A percentile compares a stretch with the other conserved stretches of the same genome.
phyloP scores from a whole-genome alignment of 2,797 vertebrate species.

The Melopsittacus undulatus region DNA sequence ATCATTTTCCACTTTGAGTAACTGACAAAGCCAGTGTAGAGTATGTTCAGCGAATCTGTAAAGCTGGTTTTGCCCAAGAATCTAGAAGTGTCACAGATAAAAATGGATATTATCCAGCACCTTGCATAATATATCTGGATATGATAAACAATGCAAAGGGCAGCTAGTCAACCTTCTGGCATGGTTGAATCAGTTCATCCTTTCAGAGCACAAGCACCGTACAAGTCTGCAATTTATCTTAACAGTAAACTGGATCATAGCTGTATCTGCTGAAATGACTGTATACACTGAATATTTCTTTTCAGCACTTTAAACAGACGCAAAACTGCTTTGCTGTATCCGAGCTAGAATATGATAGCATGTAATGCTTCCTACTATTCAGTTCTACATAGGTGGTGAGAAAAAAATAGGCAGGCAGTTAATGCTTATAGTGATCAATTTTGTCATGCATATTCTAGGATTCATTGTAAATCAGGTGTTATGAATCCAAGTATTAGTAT shows the following conservation, averaged over 20 bases:
- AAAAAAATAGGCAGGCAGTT: background rate
- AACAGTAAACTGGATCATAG: background rate
- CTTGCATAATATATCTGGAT: background rate
- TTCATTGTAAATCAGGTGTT: background rate
- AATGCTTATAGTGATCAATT: background rate
- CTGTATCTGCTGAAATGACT: background rate
- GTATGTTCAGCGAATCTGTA: constrained; percentile 8
- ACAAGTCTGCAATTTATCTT: background rate
- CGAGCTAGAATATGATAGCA: background rate
- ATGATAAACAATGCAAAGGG: background rate
- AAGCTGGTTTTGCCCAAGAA: background rate
- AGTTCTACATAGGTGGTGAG: background rate
- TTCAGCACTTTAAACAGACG: background rate
- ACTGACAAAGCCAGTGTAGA: constrained; percentile 5
- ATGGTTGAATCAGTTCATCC: background rate
- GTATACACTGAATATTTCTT: background rate
- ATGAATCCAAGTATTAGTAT: background rate
- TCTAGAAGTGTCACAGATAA: background rate
- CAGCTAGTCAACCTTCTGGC: background rate
- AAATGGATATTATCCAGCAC: background rate
- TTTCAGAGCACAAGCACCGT: background rate
- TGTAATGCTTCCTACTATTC: background rate
- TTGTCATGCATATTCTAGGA: background rate
- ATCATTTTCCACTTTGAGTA: background rate
- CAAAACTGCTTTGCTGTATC: background rate